Conservation (phyloP, 92 coral and sea anemone species). For the Montipora capitata region DNA sequence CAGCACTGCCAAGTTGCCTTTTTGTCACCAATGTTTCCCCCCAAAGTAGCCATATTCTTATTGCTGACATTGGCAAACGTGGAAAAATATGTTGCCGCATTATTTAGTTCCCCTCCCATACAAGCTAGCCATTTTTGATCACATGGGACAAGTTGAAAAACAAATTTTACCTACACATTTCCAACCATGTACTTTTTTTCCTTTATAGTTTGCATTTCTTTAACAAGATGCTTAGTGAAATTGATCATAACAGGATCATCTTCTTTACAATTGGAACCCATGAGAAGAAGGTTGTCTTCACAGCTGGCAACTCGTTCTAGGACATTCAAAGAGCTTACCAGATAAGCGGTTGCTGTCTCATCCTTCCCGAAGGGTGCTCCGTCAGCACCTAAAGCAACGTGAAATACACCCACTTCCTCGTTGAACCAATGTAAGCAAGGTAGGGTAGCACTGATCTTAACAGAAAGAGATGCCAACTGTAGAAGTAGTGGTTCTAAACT, state of each 20-base stretch:
- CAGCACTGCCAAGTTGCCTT: conserved; percentile 64
- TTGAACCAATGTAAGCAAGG: conserved; percentile 65
- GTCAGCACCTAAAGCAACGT: conserved; percentile 66
- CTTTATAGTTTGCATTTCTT: conserved; percentile 62
- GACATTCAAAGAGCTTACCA: conserved; percentile 55
- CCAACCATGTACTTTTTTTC: conserved; percentile 36
- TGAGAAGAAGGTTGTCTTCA: conserved; percentile 51
- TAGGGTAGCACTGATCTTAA: conserved; percentile 25
- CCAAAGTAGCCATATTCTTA: conserved; percentile 26
- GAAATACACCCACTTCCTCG: conserved; percentile 49
- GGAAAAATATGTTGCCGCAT: conserved; percentile 63
- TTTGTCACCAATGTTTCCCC: conserved; percentile 46
- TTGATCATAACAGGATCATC: conserved; percentile 60
- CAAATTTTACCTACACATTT: conserved; percentile 2
- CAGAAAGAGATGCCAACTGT: conserved; percentile 51
- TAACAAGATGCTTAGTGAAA: conserved; percentile 59
- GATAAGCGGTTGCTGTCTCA: conserved; percentile 65
- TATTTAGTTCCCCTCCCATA: conserved; percentile 66
- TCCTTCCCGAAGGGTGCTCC: conserved; percentile 72
- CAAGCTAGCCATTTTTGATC: too few relatives aligned
- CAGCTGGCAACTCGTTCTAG: conserved; percentile 57
- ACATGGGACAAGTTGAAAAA: too few relatives aligned
- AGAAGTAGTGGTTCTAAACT: conserved; percentile 51
- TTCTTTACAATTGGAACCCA: conserved; percentile 71
- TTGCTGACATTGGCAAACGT: conserved; percentile 68